Evolutionary conservation across 1,140 invertebrate genomes (phyloP), one percentile per base, ranked within the genome.

Genomic region (Hermetia illucens): DNA sequence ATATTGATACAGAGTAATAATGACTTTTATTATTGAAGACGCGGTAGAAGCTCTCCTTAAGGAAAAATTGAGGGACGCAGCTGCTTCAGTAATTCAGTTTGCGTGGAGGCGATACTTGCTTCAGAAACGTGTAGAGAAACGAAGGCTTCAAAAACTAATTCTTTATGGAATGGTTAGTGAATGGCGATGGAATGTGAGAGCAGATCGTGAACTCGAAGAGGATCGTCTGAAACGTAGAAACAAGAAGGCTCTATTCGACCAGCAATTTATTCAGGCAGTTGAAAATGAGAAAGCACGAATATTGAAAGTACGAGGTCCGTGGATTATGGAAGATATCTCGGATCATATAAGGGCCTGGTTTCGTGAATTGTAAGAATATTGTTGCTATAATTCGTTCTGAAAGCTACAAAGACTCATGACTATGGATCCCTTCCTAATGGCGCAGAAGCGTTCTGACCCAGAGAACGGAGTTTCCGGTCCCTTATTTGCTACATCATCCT

Each of bases 291-390:
- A 68, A 42, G 50, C 56, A 2, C 63, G 67, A 38, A 64, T 78
- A 9, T 44, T 72, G 29, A 62, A 64, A 52, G 52, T 71, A 3
- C 59, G 66, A 36, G 65, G 65, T 35, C 70, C 71, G 2, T 64
- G 68, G 38, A 55, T 79, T 27, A 69, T 76, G 60, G 77, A 81
- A 46, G 77, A 80, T 47, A 77, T 79, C 41, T 67, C 68, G 2
- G 70, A 71, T 37, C 75, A 81, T 55, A 73, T 81, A 42, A 69
- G 72, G 34, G 66, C 67, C 34, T 81, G 77, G 77, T 73, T 78
- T 44, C 41, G 53, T 6, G 48, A 70, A 38, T 80, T 76, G 72
- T 68, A 62, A 44, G 48, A 50, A n/a, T 0, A 30, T 2, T n/a
- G n/a, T n/a, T n/a, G n/a, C n/a, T n/a, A n/a, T n/a, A n/a, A n/a